These are phyloP conservation scores for Corythaeola cristata DNA, from an alignment of 2,113 vertebrate genomes.

Conservation along the genomic window DNA sequence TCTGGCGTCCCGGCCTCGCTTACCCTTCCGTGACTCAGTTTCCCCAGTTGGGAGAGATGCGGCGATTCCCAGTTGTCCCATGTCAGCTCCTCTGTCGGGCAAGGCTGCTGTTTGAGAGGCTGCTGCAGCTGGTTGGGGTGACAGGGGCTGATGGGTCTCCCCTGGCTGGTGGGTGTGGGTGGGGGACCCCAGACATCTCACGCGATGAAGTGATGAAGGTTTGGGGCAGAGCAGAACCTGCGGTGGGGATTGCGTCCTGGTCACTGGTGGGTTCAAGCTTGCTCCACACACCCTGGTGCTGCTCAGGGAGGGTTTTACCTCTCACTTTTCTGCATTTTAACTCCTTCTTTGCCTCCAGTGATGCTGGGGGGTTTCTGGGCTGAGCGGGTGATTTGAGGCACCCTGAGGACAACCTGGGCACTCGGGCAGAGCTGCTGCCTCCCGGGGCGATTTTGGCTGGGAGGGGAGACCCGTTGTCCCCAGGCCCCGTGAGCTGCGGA, in stretches of 20 bases:
- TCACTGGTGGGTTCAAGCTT: background rate
- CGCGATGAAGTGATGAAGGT: rapidly evolving
- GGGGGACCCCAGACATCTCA: background rate
- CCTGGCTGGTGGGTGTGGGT: background rate
- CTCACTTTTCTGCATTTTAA: background rate
- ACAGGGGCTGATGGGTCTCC: background rate
- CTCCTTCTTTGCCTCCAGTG: background rate
- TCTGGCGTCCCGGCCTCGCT: background rate
- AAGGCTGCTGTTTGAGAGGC: background rate
- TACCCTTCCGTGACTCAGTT: background rate
- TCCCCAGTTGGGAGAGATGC: background rate
- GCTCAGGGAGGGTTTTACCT: background rate
- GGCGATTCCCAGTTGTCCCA: rapidly evolving
- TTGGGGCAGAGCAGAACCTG: background rate
- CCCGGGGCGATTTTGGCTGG: background rate
- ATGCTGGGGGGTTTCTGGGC: background rate
- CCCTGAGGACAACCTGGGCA: background rate
- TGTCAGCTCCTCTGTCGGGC: background rate
- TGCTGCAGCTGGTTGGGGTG: background rate
- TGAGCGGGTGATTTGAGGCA: background rate
- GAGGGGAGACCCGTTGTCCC: background rate
- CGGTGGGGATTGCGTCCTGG: background rate
- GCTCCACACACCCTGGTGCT: background rate
- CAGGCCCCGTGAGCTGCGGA: background rate
- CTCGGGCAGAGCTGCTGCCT: background rate